Percentiles rank a stretch among this genome's conserved stretches.
Evolutionary conservation across 2,113 vertebrate genomes (phyloP).

Genomic region (Ailuropoda melanoleuca): DNA sequence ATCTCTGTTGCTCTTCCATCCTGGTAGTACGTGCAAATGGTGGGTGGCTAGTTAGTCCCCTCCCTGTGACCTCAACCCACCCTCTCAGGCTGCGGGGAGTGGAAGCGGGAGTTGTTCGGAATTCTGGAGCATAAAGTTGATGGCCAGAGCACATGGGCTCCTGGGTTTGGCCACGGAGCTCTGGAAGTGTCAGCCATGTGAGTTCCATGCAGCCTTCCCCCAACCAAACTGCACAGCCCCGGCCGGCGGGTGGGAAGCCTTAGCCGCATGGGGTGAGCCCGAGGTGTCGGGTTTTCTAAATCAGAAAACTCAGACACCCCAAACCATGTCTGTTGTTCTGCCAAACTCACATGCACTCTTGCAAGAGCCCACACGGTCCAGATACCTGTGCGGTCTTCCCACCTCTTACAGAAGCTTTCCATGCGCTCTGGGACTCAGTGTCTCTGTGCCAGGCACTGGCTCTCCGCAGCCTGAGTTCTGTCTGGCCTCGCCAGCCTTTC

Average conservation of each 20-base stretch:
- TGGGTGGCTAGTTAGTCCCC: background rate
- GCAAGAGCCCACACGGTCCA: background rate
- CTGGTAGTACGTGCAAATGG: background rate
- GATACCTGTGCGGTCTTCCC: background rate
- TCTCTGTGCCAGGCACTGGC: too few relatives aligned
- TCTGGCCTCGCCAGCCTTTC: background rate
- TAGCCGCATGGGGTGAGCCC: background rate
- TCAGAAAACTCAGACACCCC: background rate
- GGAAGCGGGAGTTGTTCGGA: background rate
- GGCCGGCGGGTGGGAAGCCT: background rate
- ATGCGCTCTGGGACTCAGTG: accelerated
- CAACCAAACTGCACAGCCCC: background rate
- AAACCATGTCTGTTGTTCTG: background rate
- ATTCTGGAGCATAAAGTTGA: background rate
- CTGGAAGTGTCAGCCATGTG: background rate
- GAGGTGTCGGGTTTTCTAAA: background rate
- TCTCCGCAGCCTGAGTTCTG: background rate
- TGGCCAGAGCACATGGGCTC: background rate
- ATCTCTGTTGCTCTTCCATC: too few relatives aligned
- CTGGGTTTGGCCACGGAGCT: background rate
- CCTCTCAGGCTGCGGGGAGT: background rate
- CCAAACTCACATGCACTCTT: background rate
- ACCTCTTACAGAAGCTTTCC: background rate
- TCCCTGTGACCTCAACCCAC: background rate
- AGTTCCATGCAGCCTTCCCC: background rate